phyloP scores from a whole-genome alignment of 2,888 invertebrate species.

The Octodonta nipae region DNA sequence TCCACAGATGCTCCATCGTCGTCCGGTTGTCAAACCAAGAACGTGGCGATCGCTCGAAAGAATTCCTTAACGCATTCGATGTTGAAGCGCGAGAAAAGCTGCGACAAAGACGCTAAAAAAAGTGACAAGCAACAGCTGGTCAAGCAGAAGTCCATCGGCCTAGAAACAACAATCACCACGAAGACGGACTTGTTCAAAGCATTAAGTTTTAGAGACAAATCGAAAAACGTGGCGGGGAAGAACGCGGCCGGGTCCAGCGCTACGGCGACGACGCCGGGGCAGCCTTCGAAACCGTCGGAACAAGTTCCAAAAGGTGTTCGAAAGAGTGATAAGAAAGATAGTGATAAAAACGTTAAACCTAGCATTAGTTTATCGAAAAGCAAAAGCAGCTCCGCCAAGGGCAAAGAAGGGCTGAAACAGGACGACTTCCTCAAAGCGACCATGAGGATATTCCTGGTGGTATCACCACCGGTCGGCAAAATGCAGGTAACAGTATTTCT shows the following conservation, averaged over 20 bases:
- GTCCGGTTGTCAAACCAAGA: slow-evolving; percentile 19
- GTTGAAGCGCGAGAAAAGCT: slow-evolving; percentile 24
- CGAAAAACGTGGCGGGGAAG: slow-evolving; percentile 27
- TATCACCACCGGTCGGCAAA: slow-evolving; percentile 52
- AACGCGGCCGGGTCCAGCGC: slow-evolving; percentile 22
- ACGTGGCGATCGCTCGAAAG: slow-evolving; percentile 28
- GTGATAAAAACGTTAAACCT: slow-evolving; percentile 25
- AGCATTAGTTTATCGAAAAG: slow-evolving; percentile 25
- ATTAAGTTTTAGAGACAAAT: slow-evolving; percentile 29
- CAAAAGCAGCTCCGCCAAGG: slow-evolving; percentile 16
- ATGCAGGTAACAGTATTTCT: slow-evolving; percentile 39
- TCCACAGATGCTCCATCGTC: slow-evolving; percentile 6
- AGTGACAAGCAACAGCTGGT: slow-evolving; percentile 31
- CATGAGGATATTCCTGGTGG: slow-evolving; percentile 61
- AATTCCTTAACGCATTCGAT: slow-evolving; percentile 33
- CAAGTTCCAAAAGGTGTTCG: slow-evolving; percentile 29
- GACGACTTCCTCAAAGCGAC: slow-evolving; percentile 60
- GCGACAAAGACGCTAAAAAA: slow-evolving; percentile 20
- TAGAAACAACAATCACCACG: slow-evolving; percentile 16
- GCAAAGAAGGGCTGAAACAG: slow-evolving; percentile 35
- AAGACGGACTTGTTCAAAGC: slow-evolving; percentile 23
- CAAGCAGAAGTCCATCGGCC: slow-evolving; percentile 31
- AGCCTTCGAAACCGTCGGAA: slow-evolving; percentile 8
- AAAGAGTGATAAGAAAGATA: slow-evolving; percentile 30
- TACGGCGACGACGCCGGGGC: slow-evolving; percentile 17